phyloP scores from a whole-genome alignment of 2,797 vertebrate species.

The Aphelocoma californica region DNA sequence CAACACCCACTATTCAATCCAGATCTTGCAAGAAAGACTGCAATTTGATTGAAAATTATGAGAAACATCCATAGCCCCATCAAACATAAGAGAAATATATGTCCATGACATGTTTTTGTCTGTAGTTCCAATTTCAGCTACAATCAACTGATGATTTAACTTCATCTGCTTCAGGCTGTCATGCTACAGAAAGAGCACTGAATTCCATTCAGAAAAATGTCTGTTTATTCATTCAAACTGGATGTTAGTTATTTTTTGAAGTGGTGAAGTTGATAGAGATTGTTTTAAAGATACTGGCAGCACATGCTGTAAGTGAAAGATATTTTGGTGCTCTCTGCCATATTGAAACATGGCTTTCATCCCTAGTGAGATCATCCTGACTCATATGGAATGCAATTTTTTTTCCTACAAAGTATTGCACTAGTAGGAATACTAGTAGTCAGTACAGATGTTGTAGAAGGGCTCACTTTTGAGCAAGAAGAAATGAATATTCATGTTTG shows the following conservation, averaged over 20 bases:
- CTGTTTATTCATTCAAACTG: neutral
- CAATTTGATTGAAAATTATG: neutral
- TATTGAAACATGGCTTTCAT: neutral
- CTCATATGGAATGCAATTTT: neutral
- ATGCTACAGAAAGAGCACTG: neutral
- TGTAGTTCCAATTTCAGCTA: neutral
- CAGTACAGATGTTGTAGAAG: neutral
- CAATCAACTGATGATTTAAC: neutral
- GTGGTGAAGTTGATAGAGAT: neutral
- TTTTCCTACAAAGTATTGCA: neutral
- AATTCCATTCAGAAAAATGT: neutral
- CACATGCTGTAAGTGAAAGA: neutral
- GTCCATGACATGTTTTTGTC: neutral
- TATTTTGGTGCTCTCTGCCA: neutral
- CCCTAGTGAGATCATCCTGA: neutral
- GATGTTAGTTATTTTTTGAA: neutral
- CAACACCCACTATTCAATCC: neutral
- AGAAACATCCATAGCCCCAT: neutral
- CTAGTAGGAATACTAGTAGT: neutral
- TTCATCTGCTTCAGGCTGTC: neutral
- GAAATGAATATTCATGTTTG: neutral
- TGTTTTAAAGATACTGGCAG: neutral
- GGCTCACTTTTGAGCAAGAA: neutral
- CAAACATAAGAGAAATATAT: neutral
- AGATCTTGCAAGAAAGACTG: neutral